Evolutionary conservation across 2,113 vertebrate genomes (phyloP), one percentile per base, ranked within the genome.

Genomic region (Scartelaos histophorus): DNA sequence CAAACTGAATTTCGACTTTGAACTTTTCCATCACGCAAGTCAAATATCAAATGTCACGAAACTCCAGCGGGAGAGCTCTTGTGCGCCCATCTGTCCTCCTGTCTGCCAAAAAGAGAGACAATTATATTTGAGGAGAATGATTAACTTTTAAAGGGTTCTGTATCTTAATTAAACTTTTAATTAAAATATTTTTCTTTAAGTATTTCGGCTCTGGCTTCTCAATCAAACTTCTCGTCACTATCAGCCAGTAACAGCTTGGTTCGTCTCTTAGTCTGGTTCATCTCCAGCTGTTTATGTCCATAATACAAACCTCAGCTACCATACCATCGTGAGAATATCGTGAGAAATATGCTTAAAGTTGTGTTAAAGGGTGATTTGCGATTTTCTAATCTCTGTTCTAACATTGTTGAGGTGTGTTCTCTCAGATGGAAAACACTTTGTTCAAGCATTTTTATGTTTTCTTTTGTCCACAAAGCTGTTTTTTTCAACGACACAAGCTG

Each of bases 21-120:
- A 58, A 58, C 56, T 58, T 58, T 25, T 25, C 56, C 56, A 58
- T 58, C 56, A 58, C 56, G 25, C 22, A 58, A 58, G 56, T 58
- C 56, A 58, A 58, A 58, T 25, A 58, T 58, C 56, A 58, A 54
- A 54, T 54, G 51, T 54, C 51, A 54, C 51, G 7, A n/a, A 58
- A 25, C 24, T 58, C 56, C 56, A 16, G 22, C 11, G 24, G 56
- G 56, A 25, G 1, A 25, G 22, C 56, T 58, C 56, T 3, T 25
- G 12, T 7, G 56, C 13, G 22, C 22, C 56, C 2, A 13, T 58
- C 56, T 7, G 56, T 22, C 54, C 10, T 21, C 21, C 54, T 56
- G 54, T 22, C 54, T 56, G 54, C 3, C 0, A 56, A 21, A 24
- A n/a, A 56, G 21, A 22, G 24, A 58, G 12, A 58, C n/a, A 22